Evolutionary conservation across 2,113 vertebrate genomes (phyloP).

Genomic region (Chamaea fasciata): DNA sequence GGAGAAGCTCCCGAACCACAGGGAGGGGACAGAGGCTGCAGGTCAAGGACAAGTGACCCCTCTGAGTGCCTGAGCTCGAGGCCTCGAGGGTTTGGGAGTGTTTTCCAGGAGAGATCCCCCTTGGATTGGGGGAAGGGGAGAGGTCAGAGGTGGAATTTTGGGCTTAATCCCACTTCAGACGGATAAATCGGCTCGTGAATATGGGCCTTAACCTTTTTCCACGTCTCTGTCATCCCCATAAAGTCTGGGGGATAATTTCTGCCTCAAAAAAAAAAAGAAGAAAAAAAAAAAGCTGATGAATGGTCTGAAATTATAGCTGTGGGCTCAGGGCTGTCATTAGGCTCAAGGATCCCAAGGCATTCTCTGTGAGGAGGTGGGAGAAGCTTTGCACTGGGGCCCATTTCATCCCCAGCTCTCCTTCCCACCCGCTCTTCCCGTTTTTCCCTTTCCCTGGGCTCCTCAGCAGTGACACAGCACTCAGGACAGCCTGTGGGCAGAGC

Average conservation of each 20-base stretch:
- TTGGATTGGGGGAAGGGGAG: not conserved
- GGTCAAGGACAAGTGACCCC: accelerated
- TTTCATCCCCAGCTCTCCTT: not conserved
- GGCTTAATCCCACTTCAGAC: not conserved
- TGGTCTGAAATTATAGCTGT: constrained; percentile 8
- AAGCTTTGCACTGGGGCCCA: not conserved
- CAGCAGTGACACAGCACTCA: not conserved
- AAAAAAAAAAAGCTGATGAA: constrained; percentile 16
- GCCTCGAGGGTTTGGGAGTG: accelerated
- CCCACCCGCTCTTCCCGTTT: not conserved
- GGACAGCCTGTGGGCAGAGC: not conserved
- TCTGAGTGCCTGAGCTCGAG: not conserved
- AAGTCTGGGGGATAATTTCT: constrained; percentile 48
- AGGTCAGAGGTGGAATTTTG: not conserved
- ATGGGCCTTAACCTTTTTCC: constrained; percentile 27
- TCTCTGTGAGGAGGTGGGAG: not conserved
- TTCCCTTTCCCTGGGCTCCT: not conserved
- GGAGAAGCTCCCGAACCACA: not conserved
- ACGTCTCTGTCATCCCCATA: not conserved
- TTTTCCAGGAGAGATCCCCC: not conserved
- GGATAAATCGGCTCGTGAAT: constrained; percentile 17
- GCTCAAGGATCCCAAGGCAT: not conserved
- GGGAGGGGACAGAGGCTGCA: not conserved
- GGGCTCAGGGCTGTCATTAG: constrained; percentile 43
- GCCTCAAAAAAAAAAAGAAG: constrained; percentile 20